These are phyloP conservation scores for Neodiprion fabricii DNA, from an alignment of 1,140 invertebrate genomes.

Conservation along the genomic window DNA sequence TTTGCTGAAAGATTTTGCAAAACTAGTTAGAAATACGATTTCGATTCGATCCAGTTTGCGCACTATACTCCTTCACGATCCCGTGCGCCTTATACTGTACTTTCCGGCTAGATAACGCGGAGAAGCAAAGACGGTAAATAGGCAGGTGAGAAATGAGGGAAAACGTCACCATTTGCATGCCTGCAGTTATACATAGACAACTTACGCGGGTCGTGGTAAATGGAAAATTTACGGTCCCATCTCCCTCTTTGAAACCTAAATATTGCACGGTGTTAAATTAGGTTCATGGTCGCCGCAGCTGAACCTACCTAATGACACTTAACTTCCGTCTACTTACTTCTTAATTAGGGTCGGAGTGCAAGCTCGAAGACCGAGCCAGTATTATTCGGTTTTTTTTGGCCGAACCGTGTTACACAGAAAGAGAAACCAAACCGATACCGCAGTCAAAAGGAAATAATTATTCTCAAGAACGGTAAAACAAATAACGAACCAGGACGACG, in stretches of 20 bases:
- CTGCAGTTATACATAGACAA: too few species aligned
- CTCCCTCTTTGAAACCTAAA: background rate
- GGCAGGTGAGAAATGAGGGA: background rate
- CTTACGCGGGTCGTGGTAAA: background rate
- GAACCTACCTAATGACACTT: background rate
- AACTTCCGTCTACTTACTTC: conserved; percentile 1
- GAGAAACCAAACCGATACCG: background rate
- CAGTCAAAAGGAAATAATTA: background rate
- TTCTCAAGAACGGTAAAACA: background rate
- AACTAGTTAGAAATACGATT: too few species aligned
- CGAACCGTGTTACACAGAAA: background rate
- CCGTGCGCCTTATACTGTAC: too few species aligned
- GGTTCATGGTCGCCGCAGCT: background rate
- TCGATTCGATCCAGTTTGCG: too few species aligned
- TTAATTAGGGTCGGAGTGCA: background rate
- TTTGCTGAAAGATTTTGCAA: too few species aligned
- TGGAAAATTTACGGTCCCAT: background rate
- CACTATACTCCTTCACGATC: too few species aligned
- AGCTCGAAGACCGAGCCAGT: background rate
- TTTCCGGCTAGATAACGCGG: too few species aligned
- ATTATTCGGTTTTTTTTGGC: background rate
- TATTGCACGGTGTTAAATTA: background rate
- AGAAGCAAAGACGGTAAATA: too few species aligned
- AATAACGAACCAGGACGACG: background rate
- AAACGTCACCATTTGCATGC: background rate